phyloP scores from a whole-genome alignment of 2,797 vertebrate genomes.

The Periophthalmus magnuspinnatus region DNA sequence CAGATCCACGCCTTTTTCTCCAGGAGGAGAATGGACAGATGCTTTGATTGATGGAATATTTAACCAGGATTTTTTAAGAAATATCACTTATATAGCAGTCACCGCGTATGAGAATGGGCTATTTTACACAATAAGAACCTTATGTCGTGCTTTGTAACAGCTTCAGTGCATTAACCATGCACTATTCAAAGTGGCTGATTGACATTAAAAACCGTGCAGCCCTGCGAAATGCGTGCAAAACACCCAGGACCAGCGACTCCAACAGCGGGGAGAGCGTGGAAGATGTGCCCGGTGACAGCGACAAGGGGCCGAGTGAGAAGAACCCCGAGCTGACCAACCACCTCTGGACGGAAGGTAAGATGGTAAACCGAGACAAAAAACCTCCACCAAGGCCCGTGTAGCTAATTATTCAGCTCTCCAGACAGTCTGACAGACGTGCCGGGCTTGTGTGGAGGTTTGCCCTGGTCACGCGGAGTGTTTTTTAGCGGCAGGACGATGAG shows the following conservation, averaged over 20 bases:
- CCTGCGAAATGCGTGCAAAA: constrained; percentile 64
- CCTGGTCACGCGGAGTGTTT: background rate
- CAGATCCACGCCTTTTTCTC: constrained; percentile 38
- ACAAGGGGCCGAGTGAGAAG: constrained; percentile 36
- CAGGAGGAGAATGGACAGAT: constrained; percentile 12
- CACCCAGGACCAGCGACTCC: constrained; percentile 53
- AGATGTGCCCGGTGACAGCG: constrained; percentile 50
- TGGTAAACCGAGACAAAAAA: background rate
- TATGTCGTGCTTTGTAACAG: constrained; percentile 31
- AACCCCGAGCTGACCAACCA: constrained; percentile 39
- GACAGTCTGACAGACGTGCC: background rate
- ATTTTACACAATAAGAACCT: constrained; percentile 11
- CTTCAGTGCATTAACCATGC: constrained; percentile 65
- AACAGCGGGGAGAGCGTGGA: constrained; percentile 44
- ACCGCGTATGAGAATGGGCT: constrained; percentile 19
- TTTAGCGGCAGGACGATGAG: background rate
- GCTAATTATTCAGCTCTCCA: constrained; percentile 9
- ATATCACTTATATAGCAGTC: constrained; percentile 23
- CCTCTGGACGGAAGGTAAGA: constrained; percentile 70
- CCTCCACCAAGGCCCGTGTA: constrained; percentile 30
- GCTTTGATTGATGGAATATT: constrained; percentile 29
- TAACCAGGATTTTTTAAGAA: constrained; percentile 26
- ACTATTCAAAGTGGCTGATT: constrained; percentile 75
- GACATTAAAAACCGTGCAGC: constrained; percentile 72
- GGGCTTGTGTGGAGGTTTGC: background rate